Evolutionary conservation across 2,113 vertebrate genomes (phyloP), one percentile per base, ranked within the genome.

Genomic region (Corvus moneduloides): DNA sequence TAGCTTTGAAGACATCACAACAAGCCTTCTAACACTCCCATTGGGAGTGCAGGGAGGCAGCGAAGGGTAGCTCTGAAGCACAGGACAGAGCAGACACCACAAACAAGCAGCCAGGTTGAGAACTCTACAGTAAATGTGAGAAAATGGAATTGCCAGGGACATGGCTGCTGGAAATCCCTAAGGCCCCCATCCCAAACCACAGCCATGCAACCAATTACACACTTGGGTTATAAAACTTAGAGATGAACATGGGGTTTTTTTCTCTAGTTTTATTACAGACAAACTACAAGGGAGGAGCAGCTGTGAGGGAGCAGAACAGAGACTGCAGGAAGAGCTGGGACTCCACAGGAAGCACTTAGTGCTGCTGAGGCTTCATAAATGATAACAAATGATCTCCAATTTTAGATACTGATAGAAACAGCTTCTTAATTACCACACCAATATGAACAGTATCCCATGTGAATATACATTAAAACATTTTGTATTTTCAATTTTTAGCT

Each of bases 291-390:
- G 61, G 52, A 77, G 58, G 16, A 1, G 91, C 71, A 85, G 55
- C 89, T 78, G 20, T 10, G 49, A 73, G 62, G 44, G 66, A 91
- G 52, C 24, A 1, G 63, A 80, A 46, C 69, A 62, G 39, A 80
- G 35, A 11, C 44, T 46, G 64, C 68, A 92, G 76, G 83, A 94
- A 48, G 66, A 75, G 74, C 63, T 76, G 48, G n/a, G 39, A 58
- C 91, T 87, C 87, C 58, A 69, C 78, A 88, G 91, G 95, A 96
- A 90, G 71, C 55, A 67, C 79, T 91, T 91, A 77, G 43, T 83
- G 90, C 87, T 95, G 82, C 78, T 80, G 78, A 74, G 54, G 59
- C 43, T 91, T 83, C 87, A 39, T 55, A 82, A 94, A 77, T 39
- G 78, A 48, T 74, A 93, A 94, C 66, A 79, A 89, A 93, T 63